These are phyloP conservation scores for Epinephelus moara DNA, from an alignment of 2,113 vertebrate species.

Conservation along the genomic window DNA sequence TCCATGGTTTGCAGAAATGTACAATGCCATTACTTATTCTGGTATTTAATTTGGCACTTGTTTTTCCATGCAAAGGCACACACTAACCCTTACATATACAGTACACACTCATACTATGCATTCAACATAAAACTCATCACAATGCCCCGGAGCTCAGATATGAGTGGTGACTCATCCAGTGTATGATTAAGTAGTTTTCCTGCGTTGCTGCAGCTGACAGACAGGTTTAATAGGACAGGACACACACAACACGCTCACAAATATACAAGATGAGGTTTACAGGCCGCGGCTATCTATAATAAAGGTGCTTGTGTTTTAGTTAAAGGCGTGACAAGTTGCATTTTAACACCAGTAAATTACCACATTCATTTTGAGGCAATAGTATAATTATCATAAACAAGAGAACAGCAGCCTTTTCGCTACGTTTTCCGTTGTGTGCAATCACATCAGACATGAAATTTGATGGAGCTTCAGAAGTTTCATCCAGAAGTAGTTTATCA, in stretches of 20 bases:
- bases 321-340: background rate
- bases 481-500: background rate
- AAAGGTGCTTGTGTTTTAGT: background rate
- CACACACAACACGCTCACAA: background rate
- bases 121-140: slow-evolving; percentile 15
- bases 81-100: background rate
- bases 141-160: background rate
- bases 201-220: slow-evolving; percentile 22
- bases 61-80: background rate
- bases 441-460: background rate
- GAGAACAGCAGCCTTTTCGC: background rate
- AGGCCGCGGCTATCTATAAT: background rate
- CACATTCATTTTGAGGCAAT: background rate
- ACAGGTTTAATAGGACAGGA: slow-evolving; percentile 2
- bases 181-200: slow-evolving; percentile 20
- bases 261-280: background rate
- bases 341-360: background rate
- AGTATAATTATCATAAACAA: background rate
- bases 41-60: background rate
- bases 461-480: background rate
- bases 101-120: background rate
- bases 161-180: slow-evolving; percentile 41
- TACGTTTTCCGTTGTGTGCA: background rate
- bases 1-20: no score
- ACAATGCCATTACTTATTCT: no score